phyloP scores from a whole-genome alignment of 37 sponge, comb jelly and placozoan species.

The Hormiphora californensis region DNA sequence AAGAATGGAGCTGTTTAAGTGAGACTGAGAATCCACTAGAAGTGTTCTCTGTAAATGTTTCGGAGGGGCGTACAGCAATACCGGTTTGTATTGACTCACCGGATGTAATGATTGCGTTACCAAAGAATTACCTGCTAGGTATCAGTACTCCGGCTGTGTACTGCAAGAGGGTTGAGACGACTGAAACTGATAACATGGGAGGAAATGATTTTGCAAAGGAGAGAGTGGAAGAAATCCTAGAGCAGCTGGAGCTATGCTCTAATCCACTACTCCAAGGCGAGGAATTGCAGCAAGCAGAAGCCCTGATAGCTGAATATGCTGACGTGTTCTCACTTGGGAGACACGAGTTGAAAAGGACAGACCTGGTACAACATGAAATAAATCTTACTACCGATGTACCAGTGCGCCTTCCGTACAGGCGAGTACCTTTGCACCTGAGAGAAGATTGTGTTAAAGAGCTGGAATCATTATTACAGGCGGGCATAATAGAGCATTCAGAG shows the following conservation, averaged over 20 bases:
- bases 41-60: no score
- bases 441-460: constrained; percentile 57
- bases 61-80: no score
- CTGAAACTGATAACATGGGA: neutral
- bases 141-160: neutral
- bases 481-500: constrained; percentile 63
- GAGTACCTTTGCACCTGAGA: constrained; percentile 61
- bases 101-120: no score
- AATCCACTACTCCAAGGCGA: neutral
- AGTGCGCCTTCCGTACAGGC: constrained; percentile 58
- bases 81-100: no score
- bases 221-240: neutral
- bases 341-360: constrained; percentile 56
- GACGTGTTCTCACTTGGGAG: neutral
- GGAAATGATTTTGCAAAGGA: neutral
- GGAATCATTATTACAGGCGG: constrained; percentile 58
- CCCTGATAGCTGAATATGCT: neutral
- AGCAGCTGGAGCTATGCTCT: neutral
- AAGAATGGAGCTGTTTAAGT: no score
- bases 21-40: no score
- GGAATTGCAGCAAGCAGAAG: neutral
- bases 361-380: constrained; percentile 57
- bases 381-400: constrained; percentile 42
- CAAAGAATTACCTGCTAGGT: no score
- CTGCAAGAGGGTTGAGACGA: neutral